Evolutionary conservation across 2,113 vertebrate species (phyloP).

Genomic region (Neoarius graeffei): DNA sequence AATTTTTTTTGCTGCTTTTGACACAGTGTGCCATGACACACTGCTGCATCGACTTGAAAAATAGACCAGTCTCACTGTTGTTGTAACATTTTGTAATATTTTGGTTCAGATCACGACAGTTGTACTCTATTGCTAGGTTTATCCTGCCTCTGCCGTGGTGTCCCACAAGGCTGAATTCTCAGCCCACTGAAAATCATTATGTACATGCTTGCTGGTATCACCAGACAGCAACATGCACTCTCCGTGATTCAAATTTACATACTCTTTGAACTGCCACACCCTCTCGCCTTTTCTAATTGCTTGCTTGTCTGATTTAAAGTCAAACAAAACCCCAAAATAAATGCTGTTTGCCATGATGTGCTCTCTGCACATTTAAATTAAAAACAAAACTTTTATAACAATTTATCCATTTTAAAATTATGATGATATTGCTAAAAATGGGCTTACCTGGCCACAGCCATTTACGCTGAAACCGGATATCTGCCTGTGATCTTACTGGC

Average conservation of each 20-base stretch:
- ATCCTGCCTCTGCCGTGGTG: not conserved
- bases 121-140: not conserved
- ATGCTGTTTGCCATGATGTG: too few species aligned
- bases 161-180: not conserved
- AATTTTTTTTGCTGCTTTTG: constrained; percentile 1
- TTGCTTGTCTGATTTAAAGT: not conserved
- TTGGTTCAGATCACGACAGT: not conserved
- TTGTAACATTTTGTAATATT: not conserved
- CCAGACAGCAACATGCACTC: not conserved
- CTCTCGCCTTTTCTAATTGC: not conserved
- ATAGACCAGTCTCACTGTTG: not conserved
- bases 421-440: too few species aligned
- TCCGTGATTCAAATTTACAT: not conserved
- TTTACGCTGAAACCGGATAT: too few species aligned
- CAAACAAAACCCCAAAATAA: too few species aligned
- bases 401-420: too few species aligned
- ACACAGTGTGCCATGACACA: not conserved
- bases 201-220: not conserved
- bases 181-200: not conserved
- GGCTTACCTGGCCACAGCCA: too few species aligned
- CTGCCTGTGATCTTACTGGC: too few species aligned
- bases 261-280: not conserved
- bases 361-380: too few species aligned
- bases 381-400: too few species aligned
- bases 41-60: not conserved